These are phyloP conservation scores for Chaetodon trifascialis DNA, from an alignment of 2,113 vertebrate genomes.

Conservation along the genomic window DNA sequence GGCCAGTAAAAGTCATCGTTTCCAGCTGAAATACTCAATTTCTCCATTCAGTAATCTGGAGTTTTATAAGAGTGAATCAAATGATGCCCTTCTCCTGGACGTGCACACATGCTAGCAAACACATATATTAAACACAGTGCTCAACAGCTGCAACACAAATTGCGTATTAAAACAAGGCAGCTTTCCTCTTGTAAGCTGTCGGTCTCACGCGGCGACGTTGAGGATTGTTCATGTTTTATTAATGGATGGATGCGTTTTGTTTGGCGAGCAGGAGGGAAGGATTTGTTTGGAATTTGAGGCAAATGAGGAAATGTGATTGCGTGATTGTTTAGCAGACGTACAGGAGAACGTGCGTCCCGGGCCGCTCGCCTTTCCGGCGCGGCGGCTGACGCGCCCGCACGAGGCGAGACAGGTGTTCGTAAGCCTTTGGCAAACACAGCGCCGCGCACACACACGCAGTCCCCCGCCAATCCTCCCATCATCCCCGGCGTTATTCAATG, in stretches of 20 bases:
- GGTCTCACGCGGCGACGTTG: conserved; percentile 13
- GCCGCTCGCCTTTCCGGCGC: background rate
- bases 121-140: conserved; percentile 33
- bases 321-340: conserved; percentile 7
- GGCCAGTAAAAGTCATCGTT: too few relatives aligned
- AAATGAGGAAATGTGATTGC: conserved; percentile 51
- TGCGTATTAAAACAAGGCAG: conserved; percentile 23
- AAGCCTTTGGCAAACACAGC: conserved; percentile 33
- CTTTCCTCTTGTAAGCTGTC: background rate
- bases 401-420: conserved; percentile 19
- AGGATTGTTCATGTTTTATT: conserved; percentile 45
- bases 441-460: background rate
- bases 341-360: background rate
- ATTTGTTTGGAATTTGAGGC: conserved; percentile 29
- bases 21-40: background rate
- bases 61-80: background rate
- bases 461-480: background rate
- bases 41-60: background rate
- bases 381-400: conserved; percentile 14
- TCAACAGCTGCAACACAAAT: conserved; percentile 30
- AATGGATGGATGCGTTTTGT: conserved; percentile 32
- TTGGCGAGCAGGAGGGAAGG: conserved; percentile 33
- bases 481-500: background rate
- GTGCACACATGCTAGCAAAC: background rate
- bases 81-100: too few relatives aligned